phyloP scores from a whole-genome alignment of 92 coral and sea anemone species.

The Montipora capitata region DNA sequence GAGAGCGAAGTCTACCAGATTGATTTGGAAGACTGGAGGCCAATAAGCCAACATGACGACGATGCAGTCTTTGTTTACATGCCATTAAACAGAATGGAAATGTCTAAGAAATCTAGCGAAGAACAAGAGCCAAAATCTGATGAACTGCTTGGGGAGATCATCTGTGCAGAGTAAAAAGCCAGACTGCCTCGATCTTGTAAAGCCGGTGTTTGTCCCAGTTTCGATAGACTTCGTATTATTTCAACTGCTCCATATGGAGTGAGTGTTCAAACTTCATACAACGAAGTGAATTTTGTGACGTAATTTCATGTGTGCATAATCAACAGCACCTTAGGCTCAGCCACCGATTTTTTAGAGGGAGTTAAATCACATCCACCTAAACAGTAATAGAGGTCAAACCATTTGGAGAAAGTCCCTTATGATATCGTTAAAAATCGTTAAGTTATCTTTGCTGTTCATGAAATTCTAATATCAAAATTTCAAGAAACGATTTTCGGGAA shows the following conservation, averaged over 20 bases:
- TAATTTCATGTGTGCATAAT: too few species aligned
- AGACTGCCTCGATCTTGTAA: too few species aligned
- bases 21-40: slow-evolving; percentile 46
- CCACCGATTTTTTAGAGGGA: too few species aligned
- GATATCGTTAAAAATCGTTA: too few species aligned
- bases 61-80: slow-evolving; percentile 43
- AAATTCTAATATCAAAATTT: too few species aligned
- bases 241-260: not conserved
- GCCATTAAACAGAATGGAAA: slow-evolving; percentile 33
- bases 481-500: too few species aligned
- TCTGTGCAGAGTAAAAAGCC: not conserved
- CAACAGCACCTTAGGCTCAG: too few species aligned
- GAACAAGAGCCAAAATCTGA: not conserved
- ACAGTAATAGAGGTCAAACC: too few species aligned
- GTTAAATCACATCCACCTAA: too few species aligned
- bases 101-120: not conserved
- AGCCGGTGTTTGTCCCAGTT: too few species aligned
- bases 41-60: slow-evolving; percentile 25
- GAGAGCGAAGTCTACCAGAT: slow-evolving; percentile 66
- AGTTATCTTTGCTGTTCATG: too few species aligned
- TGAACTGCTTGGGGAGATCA: not conserved
- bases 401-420: too few species aligned
- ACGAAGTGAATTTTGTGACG: not conserved
- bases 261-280: not conserved
- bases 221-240: not conserved